phyloP scores from a whole-genome alignment of 2,888 invertebrate genomes.

The Philhelius pedissequus region DNA sequence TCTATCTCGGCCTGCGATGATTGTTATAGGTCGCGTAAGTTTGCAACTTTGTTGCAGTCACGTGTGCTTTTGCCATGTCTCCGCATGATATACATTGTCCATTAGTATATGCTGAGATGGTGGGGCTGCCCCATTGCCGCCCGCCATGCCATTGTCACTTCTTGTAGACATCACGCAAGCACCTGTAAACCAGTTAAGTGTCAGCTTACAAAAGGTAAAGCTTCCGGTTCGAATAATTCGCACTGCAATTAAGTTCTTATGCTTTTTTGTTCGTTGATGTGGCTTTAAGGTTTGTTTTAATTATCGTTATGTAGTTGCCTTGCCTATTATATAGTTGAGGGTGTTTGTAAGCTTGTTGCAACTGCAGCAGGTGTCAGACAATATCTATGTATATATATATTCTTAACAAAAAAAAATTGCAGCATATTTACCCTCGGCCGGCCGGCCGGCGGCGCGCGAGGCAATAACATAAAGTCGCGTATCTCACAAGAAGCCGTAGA shows the following conservation, averaged over 20 bases:
- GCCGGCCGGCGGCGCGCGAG: too few species aligned
- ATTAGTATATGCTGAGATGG: background rate
- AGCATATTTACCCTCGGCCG: conserved; percentile 21
- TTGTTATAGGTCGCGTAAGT: conserved; percentile 8
- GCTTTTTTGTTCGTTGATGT: conserved; percentile 37
- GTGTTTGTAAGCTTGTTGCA: conserved; percentile 6
- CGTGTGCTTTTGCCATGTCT: conserved; percentile 39
- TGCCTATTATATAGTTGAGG: background rate
- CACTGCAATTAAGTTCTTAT: conserved; percentile 62
- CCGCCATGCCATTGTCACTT: conserved; percentile 36
- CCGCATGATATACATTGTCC: conserved; percentile 18
- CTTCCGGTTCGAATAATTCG: conserved; percentile 68
- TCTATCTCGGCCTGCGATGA: background rate
- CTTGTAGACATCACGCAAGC: conserved; percentile 47
- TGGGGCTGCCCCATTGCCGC: background rate
- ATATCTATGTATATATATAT: background rate
- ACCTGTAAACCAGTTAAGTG: conserved; percentile 67
- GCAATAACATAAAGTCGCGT: conserved; percentile 2
- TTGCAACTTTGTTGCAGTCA: conserved; percentile 26
- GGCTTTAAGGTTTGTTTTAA: conserved; percentile 40
- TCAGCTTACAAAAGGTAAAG: conserved; percentile 62
- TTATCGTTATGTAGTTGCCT: conserved; percentile 35
- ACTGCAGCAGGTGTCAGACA: conserved; percentile 40
- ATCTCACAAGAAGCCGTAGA: conserved; percentile 61
- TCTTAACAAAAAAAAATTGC: background rate